Conservation (phyloP, 2,888 invertebrate genomes). For the Ptilodon capucinus region DNA sequence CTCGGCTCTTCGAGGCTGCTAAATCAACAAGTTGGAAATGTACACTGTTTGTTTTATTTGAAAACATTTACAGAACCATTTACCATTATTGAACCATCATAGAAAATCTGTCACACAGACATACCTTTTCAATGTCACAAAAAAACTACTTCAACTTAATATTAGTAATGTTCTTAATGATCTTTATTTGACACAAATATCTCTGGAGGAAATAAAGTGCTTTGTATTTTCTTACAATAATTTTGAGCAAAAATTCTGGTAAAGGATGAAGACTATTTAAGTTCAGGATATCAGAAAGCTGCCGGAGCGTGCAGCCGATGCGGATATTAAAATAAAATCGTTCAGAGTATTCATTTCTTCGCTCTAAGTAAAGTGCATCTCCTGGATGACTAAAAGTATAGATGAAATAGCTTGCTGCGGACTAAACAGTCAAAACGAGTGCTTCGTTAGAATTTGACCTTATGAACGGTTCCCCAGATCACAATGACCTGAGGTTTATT, state of each 20-base stretch:
- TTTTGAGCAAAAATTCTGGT: conserved; percentile 32
- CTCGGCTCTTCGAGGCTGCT: conserved; percentile 45
- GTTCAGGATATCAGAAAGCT: conserved; percentile 33
- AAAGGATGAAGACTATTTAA: conserved; percentile 42
- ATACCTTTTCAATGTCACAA: too few species aligned
- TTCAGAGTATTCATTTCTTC: conserved; percentile 24
- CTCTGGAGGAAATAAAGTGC: too few species aligned
- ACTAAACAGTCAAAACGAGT: too few species aligned
- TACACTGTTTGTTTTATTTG: conserved; percentile 57
- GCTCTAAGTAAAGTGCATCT: not conserved
- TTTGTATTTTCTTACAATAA: not conserved
- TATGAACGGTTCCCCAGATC: too few species aligned
- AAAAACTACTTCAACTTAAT: too few species aligned
- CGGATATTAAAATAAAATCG: conserved; percentile 64
- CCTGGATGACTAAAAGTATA: not conserved
- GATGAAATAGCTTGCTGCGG: not conserved
- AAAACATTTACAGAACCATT: conserved; percentile 59
- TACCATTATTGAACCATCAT: conserved; percentile 20
- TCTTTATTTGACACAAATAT: too few species aligned
- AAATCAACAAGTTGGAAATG: conserved; percentile 59
- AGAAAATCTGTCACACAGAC: too few species aligned
- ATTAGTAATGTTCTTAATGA: too few species aligned
- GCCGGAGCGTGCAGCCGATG: conserved; percentile 54
- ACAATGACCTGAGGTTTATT: too few species aligned
- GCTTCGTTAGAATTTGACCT: too few species aligned